Percentiles rank a stretch among this genome's conserved stretches.
phyloP scores from a whole-genome alignment of 1,140 invertebrate species.

The Drosophila willistoni region DNA sequence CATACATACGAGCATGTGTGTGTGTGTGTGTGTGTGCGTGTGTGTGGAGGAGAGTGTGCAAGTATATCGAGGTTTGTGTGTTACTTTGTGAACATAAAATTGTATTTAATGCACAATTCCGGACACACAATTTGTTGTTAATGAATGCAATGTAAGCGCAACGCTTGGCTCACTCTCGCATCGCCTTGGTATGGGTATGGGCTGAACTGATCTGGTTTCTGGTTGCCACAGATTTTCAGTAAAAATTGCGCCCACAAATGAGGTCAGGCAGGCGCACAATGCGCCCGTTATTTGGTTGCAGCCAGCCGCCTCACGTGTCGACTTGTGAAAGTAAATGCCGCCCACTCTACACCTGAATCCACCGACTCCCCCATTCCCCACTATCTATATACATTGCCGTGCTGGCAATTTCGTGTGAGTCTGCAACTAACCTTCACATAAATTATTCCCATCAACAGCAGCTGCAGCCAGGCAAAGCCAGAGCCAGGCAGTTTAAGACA shows the following conservation, averaged over 20 bases:
- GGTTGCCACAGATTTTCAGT: conserved; percentile 65
- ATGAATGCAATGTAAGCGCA: conserved; percentile 71
- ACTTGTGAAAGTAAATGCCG: conserved; percentile 79
- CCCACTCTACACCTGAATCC: background rate
- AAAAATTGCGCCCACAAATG: conserved; percentile 78
- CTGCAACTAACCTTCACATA: conserved; percentile 78
- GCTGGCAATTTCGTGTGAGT: conserved; percentile 70
- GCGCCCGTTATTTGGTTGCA: conserved; percentile 57
- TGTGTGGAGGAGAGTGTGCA: conserved; percentile 2
- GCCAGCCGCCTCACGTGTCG: conserved; percentile 62
- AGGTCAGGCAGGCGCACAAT: conserved; percentile 75
- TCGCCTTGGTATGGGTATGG: conserved; percentile 38
- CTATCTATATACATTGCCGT: conserved; percentile 10
- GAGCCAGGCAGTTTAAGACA: conserved; percentile 65
- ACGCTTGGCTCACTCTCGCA: conserved; percentile 25
- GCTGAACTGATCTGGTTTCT: conserved; percentile 38
- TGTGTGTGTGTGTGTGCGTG: background rate
- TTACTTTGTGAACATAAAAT: conserved; percentile 65
- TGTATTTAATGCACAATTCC: conserved; percentile 79
- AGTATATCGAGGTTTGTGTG: conserved; percentile 37
- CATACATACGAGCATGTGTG: conserved; percentile 2
- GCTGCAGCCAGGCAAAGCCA: conserved; percentile 47
- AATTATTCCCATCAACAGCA: conserved; percentile 80
- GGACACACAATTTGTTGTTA: conserved; percentile 76
- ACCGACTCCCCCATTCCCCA: conserved; percentile 6